Evolutionary conservation across 64 coral and sea anemone genomes (phyloP), one percentile per base, ranked within the genome.

Genomic region (Orbicella faveolata): DNA sequence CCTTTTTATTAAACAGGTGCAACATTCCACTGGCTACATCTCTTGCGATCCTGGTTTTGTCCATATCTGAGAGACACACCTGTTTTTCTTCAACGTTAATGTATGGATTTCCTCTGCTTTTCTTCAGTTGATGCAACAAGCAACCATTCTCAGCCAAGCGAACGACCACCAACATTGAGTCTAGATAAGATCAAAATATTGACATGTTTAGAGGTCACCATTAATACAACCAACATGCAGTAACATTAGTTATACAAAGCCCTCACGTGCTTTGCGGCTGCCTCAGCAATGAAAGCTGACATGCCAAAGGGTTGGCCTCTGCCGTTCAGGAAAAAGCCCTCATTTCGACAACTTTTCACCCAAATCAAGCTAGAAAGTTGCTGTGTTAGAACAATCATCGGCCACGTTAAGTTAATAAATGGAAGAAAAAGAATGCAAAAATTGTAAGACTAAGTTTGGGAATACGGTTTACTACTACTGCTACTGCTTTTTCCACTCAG

Each of bases 61-160:
- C 75, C 17, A 77, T 23, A 39, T 18, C 41, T 19, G 75, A 36
- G 7, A 52, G 52, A 20, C 9, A 16, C 1, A 77, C 75, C 9
- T 41, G 0, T 75, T 75, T 75, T 61, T 23, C 16, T 51, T 6
- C 0, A 51, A 51, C 75, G 35, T 48, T 48, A 37, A 21, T 21
- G 17, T 77, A 77, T 44, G 36, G 16, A 30, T 73, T 36, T 57
- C 37, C 74, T 75, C 85, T 23, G 26, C 61, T 57, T 36, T 75
- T 61, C 26, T 61, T 75, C 17, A 89, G 75, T 13, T 79, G 61
- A 70, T 79, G 39, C 17, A 89, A 53, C 53, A 89, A n/a, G 23
- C 88, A 89, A 25, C 88, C 88, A 63, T 89, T 79, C 9, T 34
- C 23, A 39, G 88, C 88, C 33, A 89, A 62, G 26, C 77, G 30